Base-by-base conservation (phyloP, 2,113 vertebrate genomes). In the Dinomys branickii region DNA sequence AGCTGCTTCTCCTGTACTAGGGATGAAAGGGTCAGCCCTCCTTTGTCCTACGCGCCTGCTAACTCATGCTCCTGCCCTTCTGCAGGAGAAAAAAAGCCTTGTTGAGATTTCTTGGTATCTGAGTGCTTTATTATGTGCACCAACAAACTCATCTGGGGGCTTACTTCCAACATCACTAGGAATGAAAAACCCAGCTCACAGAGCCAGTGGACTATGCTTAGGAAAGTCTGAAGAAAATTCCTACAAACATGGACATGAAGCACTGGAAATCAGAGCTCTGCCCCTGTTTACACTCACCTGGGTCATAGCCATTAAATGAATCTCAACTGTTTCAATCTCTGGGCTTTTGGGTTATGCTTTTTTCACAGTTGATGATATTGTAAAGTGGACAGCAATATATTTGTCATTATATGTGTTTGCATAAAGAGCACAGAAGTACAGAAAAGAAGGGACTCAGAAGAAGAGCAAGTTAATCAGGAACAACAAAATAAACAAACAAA, bases 311-410 rank as follows among this genome's bases (percentile, higher is more conserved):
- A 2, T 9, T 0, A 3, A 38, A 9, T 7, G 0, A 5, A n/a
- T 14, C 20, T 5, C 1, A n/a, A 2, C 0, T 1, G 9, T 12
- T 63, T 33, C 83, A 35, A 10, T 6, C 30, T 56, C 38, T 19
- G 58, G 8, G n/a, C 38, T 63, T 63, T 20, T 10, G 3, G 16
- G 12, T 33, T 0, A 17, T 4, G 2, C 0, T 28, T 22, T 26
- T 89, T 73, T 26, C 52, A 63, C 0, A 17, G 38, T 30, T 24
- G 19, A 38, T 67, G 61, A 81, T 4, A 30, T 1, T 16, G n/a
- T 20, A 47, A 13, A 4, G 1, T 13, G 58, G n/a, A 41, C 8
- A 26, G 22, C 0, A 3, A 13, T 1, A 1, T 0, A 13, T 33
- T 22, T 84, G 16, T 7, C 7, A 10, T 8, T 0, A 7, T 0